phyloP scores from a whole-genome alignment of 2,113 vertebrate genomes.

The Shinisaurus crocodilurus region DNA sequence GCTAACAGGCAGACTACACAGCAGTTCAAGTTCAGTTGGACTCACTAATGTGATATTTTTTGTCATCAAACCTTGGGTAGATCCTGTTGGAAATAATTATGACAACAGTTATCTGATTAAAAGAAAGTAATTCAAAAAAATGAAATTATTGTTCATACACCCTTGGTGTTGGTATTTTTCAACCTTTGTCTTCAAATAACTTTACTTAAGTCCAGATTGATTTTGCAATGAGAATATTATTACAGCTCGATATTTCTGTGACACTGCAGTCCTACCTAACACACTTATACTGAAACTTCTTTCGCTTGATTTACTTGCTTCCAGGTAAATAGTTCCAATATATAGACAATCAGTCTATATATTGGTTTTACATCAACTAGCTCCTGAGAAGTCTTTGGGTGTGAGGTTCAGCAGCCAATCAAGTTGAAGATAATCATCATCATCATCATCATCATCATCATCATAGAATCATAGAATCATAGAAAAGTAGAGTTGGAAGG shows the following conservation, averaged over 20 bases:
- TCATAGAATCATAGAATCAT: too few species aligned
- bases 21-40: slow-evolving; percentile 63
- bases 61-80: not conserved
- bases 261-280: not conserved
- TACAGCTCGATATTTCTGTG: not conserved
- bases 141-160: not conserved
- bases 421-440: too few species aligned
- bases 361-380: not conserved
- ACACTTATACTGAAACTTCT: not conserved
- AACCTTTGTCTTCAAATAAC: not conserved
- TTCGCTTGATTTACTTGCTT: not conserved
- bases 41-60: slow-evolving; percentile 63
- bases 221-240: not conserved
- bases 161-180: not conserved
- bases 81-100: slow-evolving; percentile 38
- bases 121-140: not conserved
- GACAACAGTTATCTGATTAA: not conserved
- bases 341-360: too few species aligned
- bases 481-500: too few species aligned
- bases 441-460: too few species aligned
- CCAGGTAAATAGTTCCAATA: not conserved
- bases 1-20: slow-evolving; percentile 55
- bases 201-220: not conserved
- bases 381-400: not conserved
- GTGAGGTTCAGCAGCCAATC: not conserved